Base-by-base conservation (phyloP, 2,113 vertebrate species). In the Acinonyx jubatus region DNA sequence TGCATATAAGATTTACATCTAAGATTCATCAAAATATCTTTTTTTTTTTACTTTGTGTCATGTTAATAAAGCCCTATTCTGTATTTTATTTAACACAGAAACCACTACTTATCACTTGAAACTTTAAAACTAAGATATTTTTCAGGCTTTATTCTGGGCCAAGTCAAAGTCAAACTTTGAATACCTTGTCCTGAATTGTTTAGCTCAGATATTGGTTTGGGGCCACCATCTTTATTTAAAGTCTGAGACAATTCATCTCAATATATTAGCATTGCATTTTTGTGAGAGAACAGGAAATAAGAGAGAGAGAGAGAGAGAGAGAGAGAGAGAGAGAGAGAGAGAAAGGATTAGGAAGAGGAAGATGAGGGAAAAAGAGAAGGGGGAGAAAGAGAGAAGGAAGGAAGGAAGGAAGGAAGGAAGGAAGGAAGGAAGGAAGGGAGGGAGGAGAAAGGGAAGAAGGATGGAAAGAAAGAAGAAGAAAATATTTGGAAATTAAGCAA, bases 271-370 rank as follows among this genome's bases (percentile, higher is more conserved):
- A 65, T 89, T 78, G n/a, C 19, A 29, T 65, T 93, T 86, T 89
- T 7, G 45, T 50, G 0, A 82, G 86, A 98, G 92, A 98, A 98
- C 3, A 31, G 98, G 98, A 95, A 92, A 41, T 96, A 97, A 81
- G 87, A 98, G 95, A 94, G 92, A 71, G 29, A 81, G 38, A 63
- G 27, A 81, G n/a, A 63, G 21, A 85, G 6, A 15, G 82, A 93
- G 76, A 95, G 52, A 97, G 41, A 41, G 41, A 7, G 41, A 45
- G 41, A 45, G 41, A 45, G 7, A 45, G 41, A 7, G 41, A 45
- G 63, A 85, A 89, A 69, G 21, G n/a, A 85, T 94, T 90, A 91
- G 33, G 55, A 68, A 4, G 18, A 45, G 5, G 48, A 61, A 8
- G 19, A 14, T 9, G 33, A 45, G 3, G 33, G 31, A 23, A 11